Base-by-base conservation (phyloP, 37 sponge, comb jelly and placozoan genomes). In the Ephydatia muelleri region DNA sequence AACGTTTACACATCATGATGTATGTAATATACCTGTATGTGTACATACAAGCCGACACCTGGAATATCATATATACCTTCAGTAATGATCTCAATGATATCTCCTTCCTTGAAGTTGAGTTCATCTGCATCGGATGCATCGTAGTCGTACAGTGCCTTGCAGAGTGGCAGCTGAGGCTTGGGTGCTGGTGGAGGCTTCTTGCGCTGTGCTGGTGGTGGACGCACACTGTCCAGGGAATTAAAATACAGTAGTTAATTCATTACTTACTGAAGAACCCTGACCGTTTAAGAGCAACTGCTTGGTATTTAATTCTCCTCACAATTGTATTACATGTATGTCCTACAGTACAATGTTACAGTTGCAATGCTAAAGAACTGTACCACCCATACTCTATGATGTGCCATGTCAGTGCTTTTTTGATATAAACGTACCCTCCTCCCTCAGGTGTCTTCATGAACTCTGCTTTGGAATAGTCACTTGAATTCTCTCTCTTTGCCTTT, bases 81-180 rank as follows among this genome's bases (percentile, higher is more conserved):
- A 31, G 79, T 92, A 14, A 93, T 49, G 65, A 98, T 68, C 22
- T 96, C 91, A 38, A 98, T 90, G 34, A 92, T 69, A 39, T 94
- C 94, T 38, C 86, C 88, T 68, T 92, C 91, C 40, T 65, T 77
- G 80, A 98, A 86, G 4, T 88, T 68, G 19, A 98, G 90, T 82
- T 98, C 98, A 77, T 98, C 98, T 30, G 94, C 86, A 47, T 98
- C 98, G 29, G 87, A 82, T 21, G 98, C 95, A 72, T 95, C 93
- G 40, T 98, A 98, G 33, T 94, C 93, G 71, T 90, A 98, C 32
- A 98, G 33, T 21, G 96, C 98, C 75, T 82, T 89, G 78, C 92
- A 92, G 70, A 76, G 66, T 1, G 94, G 91, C 35, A 87, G 85
- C 21, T 81, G 69, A 0, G 92, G 89, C 39, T 80, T 84, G 3